Evolutionary conservation across 2,888 invertebrate genomes (phyloP), one percentile per base, ranked within the genome.

Genomic region (Antheraea assamensis): DNA sequence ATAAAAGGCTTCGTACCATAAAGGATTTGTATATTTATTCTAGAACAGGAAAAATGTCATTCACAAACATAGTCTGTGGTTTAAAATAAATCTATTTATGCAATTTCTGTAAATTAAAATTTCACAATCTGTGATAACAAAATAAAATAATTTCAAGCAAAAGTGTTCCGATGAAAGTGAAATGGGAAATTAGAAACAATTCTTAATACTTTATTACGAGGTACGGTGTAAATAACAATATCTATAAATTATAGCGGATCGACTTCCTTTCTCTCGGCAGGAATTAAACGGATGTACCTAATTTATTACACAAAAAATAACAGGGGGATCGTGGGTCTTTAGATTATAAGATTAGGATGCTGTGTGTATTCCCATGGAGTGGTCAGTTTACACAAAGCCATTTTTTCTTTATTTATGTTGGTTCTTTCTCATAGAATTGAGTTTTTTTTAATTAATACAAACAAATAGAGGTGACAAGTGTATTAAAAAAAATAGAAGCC

Each of bases 261-360:
- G 74, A 74, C 80, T 88, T 88, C 89, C 88, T 88, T 87, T 86
- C 87, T 84, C 79, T 76, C 79, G 76, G 76, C 76, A 76, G 74
- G 71, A 78, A 74, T 68, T 68, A 72, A 76, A 76, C 76, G 78
- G 80, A 78, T 79, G 77, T 80, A n/a, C n/a, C n/a, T n/a, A 78
- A 79, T 79, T 79, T 77, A 78, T 80, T 73, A 42, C 75, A 64
- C 35, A 74, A 74, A 74, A 74, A 74, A 30, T 27, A 72, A 71
- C 72, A 68, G 72, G 72, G n/a, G 71, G 66, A 71, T 66, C 64
- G 70, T 42, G 42, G 72, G 42, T 70, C 72, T 74, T 71, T 71
- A 71, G 71, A 61, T 71, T 82, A 77, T 78, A 73, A 74, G 76
- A 76, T 79, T 76, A 81, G 61, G 49, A 70, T 70, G 76, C 75